Evolutionary conservation across 1,140 invertebrate species (phyloP), one percentile per base, ranked within the genome.

Genomic region (Lordiphosa collinella): DNA sequence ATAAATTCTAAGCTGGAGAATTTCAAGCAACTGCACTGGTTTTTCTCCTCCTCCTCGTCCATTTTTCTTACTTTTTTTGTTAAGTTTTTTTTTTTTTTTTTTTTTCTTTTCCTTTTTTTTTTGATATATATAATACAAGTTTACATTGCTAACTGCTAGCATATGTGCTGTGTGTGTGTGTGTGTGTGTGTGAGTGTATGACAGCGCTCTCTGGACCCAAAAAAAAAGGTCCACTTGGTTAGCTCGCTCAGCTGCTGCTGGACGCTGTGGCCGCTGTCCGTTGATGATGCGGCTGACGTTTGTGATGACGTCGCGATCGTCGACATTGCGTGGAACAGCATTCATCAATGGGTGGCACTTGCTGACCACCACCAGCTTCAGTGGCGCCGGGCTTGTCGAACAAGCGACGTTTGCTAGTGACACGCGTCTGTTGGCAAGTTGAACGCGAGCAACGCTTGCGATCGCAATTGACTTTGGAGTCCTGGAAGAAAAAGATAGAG

Each of bases 391-490:
- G 60, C 71, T 88, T 67, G 68, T 90, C 66, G 74, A 89, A 61
- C 46, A 89, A 48, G 52, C 89, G 69, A 73, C 88, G 75, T 47
- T 89, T 89, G 34, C 66, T 63, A 11, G 84, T 55, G 12, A 87
- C 78, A 12, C 91, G 90, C 22, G 76, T 80, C 53, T 90, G 76
- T 58, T 91, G 91, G 89, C 94, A 95, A 9, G 93, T 91, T n/a
- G 92, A 92, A 38, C 92, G 92, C 9, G 93, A 92, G 89, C 95
- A 96, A n/a, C 93, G 92, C 65, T 94, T 94, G 54, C 94, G 90
- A 57, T 93, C 92, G 84, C 95, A 96, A 64, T 92, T 94, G 36
- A 94, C 92, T 73, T 92, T 92, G 40, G 94, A 94, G 82, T 96
- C 95, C 95, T 96, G 89, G 1, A 90, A 86, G n/a, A n/a, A 67